Evolutionary conservation across 2,113 vertebrate genomes (phyloP).

Genomic region (Gallinago paraguaiae): DNA sequence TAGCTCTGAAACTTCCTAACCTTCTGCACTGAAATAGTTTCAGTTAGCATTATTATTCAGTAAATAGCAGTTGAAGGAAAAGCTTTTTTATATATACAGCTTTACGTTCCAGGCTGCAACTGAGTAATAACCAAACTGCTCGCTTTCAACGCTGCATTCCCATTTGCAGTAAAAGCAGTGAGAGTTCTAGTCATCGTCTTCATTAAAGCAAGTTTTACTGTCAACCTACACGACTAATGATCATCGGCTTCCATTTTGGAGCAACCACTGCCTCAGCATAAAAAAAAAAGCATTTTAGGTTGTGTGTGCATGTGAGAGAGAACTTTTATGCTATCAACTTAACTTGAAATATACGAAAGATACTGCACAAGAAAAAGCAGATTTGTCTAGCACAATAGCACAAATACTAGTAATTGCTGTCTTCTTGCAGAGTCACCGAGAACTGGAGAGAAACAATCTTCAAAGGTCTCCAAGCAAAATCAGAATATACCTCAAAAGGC

Average conservation of each 20-base stretch:
- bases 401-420: background rate
- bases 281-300: background rate
- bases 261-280: background rate
- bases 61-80: background rate
- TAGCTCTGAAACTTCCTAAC: background rate
- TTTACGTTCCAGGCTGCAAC: background rate
- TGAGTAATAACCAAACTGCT: background rate
- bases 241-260: background rate
- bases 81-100: background rate
- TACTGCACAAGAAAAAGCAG: background rate
- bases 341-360: background rate
- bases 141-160: conserved; percentile 1
- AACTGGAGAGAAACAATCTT: background rate
- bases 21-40: background rate
- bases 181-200: conserved; percentile 40
- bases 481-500: background rate
- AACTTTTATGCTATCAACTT: background rate
- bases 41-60: background rate
- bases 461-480: background rate
- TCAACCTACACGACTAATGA: background rate
- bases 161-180: conserved; percentile 11
- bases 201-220: conserved; percentile 11
- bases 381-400: background rate
- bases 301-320: background rate
- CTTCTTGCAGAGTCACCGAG: background rate